Conservation (phyloP, 53 echinoderm and acorn worm species). For the Antedon mediterranea region DNA sequence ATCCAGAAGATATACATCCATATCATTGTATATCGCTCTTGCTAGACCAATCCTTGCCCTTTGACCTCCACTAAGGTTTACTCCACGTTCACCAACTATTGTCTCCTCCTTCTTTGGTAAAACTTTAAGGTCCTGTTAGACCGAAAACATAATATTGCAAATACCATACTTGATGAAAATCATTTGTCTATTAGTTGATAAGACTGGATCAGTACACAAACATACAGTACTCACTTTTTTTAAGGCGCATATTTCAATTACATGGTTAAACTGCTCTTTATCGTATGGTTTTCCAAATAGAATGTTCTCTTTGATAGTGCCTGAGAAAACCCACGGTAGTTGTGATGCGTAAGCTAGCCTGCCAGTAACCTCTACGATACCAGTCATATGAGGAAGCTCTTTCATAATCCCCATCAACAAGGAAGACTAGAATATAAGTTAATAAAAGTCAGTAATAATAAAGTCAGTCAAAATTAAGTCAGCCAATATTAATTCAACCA, state of each 20-base stretch:
- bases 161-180: not conserved
- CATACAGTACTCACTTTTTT: conserved; percentile 10
- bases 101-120: conserved; percentile 70
- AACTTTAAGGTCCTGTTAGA: conserved; percentile 46
- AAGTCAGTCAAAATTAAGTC: too few species aligned
- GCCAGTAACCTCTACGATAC: not conserved
- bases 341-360: conserved; percentile 17
- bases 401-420: conserved; percentile 76
- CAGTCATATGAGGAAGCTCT: conserved; percentile 51
- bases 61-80: conserved; percentile 95
- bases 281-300: conserved; percentile 21
- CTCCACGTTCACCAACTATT: conserved; percentile 76
- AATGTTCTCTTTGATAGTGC: conserved; percentile 18
- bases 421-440: conserved; percentile 45
- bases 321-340: conserved; percentile 26
- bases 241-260: conserved; percentile 12
- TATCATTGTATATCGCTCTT: conserved; percentile 80
- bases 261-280: conserved; percentile 5
- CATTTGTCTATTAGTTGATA: not conserved
- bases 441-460: not conserved
- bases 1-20: conserved; percentile 68
- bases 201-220: not conserved
- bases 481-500: too few species aligned
- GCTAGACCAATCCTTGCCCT: conserved; percentile 98
- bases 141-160: not conserved